Evolutionary conservation across 2,888 invertebrate genomes (phyloP), one percentile per base, ranked within the genome.

Genomic region (Apodemia zela): DNA sequence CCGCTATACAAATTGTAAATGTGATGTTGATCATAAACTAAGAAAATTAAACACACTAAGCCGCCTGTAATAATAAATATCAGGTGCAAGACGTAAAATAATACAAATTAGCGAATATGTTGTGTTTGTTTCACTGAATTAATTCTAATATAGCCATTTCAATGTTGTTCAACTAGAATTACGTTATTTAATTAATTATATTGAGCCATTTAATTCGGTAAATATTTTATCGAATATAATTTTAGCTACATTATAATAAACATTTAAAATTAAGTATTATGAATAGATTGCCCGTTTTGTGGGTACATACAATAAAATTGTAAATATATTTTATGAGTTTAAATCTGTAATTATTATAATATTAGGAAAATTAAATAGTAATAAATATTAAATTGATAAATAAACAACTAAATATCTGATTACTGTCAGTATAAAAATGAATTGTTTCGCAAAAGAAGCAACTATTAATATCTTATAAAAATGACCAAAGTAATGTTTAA

Each of bases 91-190:
- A 4, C 42, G 42, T 42, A 15, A 15, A 42, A 15, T 3, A 38
- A 42, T 42, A 42, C 15, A 42, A 15, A 5, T 42, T 15, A 42
- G 42, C 15, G 15, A 42, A 42, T 5, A 42, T 42, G 15, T 25
- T 54, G 21, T 54, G 25, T 25, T 54, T 18, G 10, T 51, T 51
- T 18, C 15, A 18, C 21, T 54, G 21, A 54, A 13, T 13, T 42
- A 25, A 54, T 21, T 54, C 4, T 21, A 49, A 49, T 49, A 25
- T 21, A 54, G 54, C 54, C 54, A 54, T 54, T 25, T 54, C 6
- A 25, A 54, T 54, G 25, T 54, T 54, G 54, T 54, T 54, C 54
- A 54, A 54, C 25, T 54, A 54, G 54, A 54, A 21, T 54, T 54
- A 54, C 25, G 54, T 54, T 54, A 54, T 54, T 54, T 54, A 21